These are phyloP conservation scores for Andrena minutula DNA, from an alignment of 2,888 invertebrate genomes.

Conservation along the genomic window DNA sequence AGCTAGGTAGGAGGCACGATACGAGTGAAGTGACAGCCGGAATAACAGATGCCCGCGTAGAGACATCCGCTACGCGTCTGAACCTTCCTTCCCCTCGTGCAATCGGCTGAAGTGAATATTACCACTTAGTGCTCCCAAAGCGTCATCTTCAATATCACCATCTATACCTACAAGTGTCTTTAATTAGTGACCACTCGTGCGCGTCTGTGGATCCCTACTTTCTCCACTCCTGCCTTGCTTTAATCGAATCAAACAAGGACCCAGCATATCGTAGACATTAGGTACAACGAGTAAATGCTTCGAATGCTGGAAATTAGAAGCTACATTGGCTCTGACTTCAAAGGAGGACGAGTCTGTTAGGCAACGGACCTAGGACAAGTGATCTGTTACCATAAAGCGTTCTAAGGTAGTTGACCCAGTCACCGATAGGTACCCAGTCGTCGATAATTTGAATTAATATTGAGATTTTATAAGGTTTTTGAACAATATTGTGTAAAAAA, in stretches of 20 bases:
- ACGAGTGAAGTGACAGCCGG: slow-evolving; percentile 68
- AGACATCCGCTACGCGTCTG: slow-evolving; percentile 60
- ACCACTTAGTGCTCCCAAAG: slow-evolving; percentile 36
- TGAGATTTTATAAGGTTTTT: too few relatives aligned
- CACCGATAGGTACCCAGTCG: too few relatives aligned
- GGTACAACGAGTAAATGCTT: too few relatives aligned
- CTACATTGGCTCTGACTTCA: too few relatives aligned
- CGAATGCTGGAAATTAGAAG: too few relatives aligned
- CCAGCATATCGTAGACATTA: too few relatives aligned
- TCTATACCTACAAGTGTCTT: slow-evolving; percentile 26
- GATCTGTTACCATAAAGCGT: too few relatives aligned
- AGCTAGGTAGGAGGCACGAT: slow-evolving; percentile 65
- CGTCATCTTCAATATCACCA: slow-evolving; percentile 21
- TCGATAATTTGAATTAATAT: too few relatives aligned
- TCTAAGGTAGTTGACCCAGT: too few relatives aligned
- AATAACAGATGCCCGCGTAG: slow-evolving; percentile 68
- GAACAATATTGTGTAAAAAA: too few relatives aligned
- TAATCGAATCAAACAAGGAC: slow-evolving; percentile 59
- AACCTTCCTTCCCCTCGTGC: slow-evolving; percentile 52
- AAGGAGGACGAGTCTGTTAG: too few relatives aligned
- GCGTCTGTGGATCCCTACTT: slow-evolving; percentile 44
- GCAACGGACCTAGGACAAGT: too few relatives aligned
- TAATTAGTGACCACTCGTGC: slow-evolving; percentile 4
- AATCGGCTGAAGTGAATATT: slow-evolving; percentile 60
- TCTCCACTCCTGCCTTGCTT: slow-evolving; percentile 67